A percentile compares a stretch with the other conserved stretches of the same genome.
Evolutionary conservation across 2,888 invertebrate species (phyloP).

Genomic region (Acleris cristana): DNA sequence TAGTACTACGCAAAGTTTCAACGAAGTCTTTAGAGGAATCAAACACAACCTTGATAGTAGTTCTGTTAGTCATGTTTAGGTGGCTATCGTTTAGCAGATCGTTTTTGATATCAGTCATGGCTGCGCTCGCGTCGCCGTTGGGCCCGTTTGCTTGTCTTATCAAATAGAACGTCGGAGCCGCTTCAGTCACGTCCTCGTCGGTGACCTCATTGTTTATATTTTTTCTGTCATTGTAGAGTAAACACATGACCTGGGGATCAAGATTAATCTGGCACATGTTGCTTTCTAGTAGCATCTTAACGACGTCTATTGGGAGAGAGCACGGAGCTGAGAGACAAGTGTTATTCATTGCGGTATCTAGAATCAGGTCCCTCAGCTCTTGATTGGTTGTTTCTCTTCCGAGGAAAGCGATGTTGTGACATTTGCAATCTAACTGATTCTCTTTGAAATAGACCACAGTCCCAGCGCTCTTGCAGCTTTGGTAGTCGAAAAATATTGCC

Average conservation of each 20-base stretch:
- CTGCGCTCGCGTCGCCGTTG: constrained; percentile 64
- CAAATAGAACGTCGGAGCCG: constrained; percentile 74
- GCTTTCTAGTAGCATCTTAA: constrained; percentile 69
- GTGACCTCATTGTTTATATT: constrained; percentile 58
- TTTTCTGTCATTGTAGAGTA: constrained; percentile 72
- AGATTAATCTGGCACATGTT: constrained; percentile 74
- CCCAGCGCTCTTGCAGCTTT: constrained; percentile 70
- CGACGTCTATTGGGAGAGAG: constrained; percentile 68
- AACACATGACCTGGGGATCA: constrained; percentile 73
- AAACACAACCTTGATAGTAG: constrained; percentile 73
- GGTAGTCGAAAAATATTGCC: constrained; percentile 74
- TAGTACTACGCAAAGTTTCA: constrained; percentile 70
- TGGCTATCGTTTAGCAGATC: constrained; percentile 67
- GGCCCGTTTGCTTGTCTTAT: constrained; percentile 70
- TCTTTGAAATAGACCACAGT: constrained; percentile 62
- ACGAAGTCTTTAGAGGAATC: constrained; percentile 76
- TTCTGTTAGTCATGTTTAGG: constrained; percentile 73
- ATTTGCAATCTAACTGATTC: constrained; percentile 79
- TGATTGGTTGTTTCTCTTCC: constrained; percentile 49
- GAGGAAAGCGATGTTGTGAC: constrained; percentile 76
- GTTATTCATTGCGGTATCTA: constrained; percentile 71
- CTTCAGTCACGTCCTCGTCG: constrained; percentile 71
- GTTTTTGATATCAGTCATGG: constrained; percentile 71
- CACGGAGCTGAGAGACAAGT: constrained; percentile 77
- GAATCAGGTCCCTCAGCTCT: constrained; percentile 69